Percentiles rank a stretch among this genome's conserved stretches.
Evolutionary conservation across 2,888 invertebrate species (phyloP).

Genomic region (Ochlodes sylvanus): DNA sequence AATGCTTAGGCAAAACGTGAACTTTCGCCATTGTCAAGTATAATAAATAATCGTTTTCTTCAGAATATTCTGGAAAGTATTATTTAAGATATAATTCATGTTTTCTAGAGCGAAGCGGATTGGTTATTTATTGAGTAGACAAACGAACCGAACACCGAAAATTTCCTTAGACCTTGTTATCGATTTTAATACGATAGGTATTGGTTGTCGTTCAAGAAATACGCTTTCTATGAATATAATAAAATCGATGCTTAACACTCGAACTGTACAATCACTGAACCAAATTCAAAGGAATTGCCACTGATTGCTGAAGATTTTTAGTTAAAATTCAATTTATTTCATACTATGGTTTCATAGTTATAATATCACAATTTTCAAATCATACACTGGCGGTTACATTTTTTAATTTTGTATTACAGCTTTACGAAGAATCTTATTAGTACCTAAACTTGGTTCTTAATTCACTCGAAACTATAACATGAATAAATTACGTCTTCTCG

Average conservation of each 20-base stretch:
- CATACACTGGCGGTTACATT: no score
- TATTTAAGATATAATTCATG: background rate
- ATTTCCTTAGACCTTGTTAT: conserved; percentile 3
- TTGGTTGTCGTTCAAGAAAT: background rate
- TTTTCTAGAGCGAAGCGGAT: background rate
- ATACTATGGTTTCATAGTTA: no score
- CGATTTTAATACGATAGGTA: background rate
- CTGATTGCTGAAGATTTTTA: no score
- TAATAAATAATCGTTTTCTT: conserved; percentile 4
- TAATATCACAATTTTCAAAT: no score
- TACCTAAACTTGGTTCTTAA: background rate
- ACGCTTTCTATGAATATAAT: background rate
- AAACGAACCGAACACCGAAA: background rate
- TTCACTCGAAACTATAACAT: background rate
- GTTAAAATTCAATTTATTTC: no score
- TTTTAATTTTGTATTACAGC: no score
- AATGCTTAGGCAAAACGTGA: background rate
- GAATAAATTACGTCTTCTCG: background rate
- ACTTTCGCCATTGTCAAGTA: background rate
- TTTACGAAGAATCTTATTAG: background rate
- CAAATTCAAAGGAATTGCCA: no score
- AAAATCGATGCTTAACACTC: background rate
- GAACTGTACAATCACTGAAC: background rate
- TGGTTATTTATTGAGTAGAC: background rate
- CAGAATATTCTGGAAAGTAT: background rate